These are phyloP conservation scores for Xestia ashworthii DNA, from an alignment of 2,888 invertebrate species.

Conservation along the genomic window DNA sequence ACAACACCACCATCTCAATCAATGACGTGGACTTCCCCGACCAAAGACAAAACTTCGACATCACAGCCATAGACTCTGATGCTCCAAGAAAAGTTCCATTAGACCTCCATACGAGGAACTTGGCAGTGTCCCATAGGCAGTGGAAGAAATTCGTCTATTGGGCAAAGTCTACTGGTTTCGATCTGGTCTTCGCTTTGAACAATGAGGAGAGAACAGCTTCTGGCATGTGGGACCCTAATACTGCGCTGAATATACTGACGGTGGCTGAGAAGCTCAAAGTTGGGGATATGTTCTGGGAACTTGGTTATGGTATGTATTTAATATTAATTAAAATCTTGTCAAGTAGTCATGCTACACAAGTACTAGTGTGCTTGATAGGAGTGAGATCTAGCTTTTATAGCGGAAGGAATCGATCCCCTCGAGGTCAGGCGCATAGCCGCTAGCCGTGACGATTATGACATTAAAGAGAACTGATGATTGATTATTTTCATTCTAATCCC, in stretches of 20 bases:
- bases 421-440: neutral
- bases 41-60: slow-evolving; percentile 38
- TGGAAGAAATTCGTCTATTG: slow-evolving; percentile 87
- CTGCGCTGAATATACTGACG: slow-evolving; percentile 92
- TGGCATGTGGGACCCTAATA: slow-evolving; percentile 93
- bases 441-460: neutral
- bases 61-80: slow-evolving; percentile 55
- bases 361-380: neutral
- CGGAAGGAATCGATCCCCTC: neutral
- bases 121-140: slow-evolving; percentile 74
- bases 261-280: slow-evolving; percentile 92
- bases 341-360: neutral
- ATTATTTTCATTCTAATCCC: too few species aligned
- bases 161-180: slow-evolving; percentile 90
- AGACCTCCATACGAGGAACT: slow-evolving; percentile 38
- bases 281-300: slow-evolving; percentile 93
- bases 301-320: slow-evolving; percentile 92
- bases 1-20: slow-evolving; percentile 81
- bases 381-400: neutral
- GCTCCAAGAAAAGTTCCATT: slow-evolving; percentile 38
- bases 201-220: slow-evolving; percentile 87
- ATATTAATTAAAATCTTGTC: neutral
- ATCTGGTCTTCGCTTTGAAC: slow-evolving; percentile 93
- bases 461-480: neutral
- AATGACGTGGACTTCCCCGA: slow-evolving; percentile 66